Evolutionary conservation across 2,113 vertebrate genomes (phyloP), one percentile per base, ranked within the genome.

Genomic region (Opisthocomus hoazin): DNA sequence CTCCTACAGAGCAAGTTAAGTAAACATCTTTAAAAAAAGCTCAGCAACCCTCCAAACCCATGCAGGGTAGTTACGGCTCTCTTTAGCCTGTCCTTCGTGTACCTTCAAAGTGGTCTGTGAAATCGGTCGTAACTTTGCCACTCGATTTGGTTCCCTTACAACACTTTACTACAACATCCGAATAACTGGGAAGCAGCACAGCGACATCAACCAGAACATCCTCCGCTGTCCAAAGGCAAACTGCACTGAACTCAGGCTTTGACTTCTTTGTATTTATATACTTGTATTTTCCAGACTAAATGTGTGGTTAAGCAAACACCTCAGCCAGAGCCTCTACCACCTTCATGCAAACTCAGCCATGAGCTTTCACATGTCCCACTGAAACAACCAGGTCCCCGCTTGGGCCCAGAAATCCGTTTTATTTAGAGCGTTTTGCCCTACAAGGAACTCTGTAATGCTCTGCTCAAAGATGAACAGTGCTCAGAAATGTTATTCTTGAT

Each of bases 271-370:
- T 63, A 81, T 45, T 74, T 60, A 53, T 36, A 64, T 9, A 12
- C 23, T 57, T 77, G 26, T 32, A 27, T 90, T 86, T 87, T 89
- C 43, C 64, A 90, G n/a, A 89, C 64, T 36, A 60, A 51, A 77
- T 20, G 24, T 20, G 16, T 51, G 8, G 37, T 57, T 69, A 76
- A 79, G 63, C 29, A 77, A 90, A 93, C 87, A 80, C 19, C 12
- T 86, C 13, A 76, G 27, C 34, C 74, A 86, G 14, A 60, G 29
- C 8, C 51, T 86, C 53, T 46, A 51, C 34, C 34, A 32, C 20
- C 74, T 89, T 83, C 54, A 46, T 45, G 26, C 69, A 68, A 50
- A 76, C 24, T 82, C 53, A 50, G 61, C 17, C 53, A 39, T 9
- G 22, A 41, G 41, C 30, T 71, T 39, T 41, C 56, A 39, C 12